Evolutionary conservation across 2,113 vertebrate genomes (phyloP).

Genomic region (Oxyruncus cristatus): DNA sequence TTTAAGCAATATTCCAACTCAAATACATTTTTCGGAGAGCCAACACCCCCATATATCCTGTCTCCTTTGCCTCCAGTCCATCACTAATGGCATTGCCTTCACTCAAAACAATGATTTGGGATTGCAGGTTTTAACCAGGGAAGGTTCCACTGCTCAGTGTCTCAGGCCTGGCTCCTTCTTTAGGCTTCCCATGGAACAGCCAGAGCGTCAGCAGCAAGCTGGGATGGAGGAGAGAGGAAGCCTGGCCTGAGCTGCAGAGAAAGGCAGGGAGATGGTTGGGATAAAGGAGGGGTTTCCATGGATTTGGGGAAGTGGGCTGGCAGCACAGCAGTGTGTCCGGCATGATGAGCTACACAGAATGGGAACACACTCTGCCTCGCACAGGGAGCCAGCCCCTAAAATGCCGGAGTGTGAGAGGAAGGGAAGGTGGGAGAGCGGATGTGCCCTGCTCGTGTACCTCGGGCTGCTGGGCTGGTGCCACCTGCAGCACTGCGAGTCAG

Average conservation of each 20-base stretch:
- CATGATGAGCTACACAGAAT: accelerated
- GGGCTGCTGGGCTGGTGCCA: not conserved
- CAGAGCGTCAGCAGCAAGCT: not conserved
- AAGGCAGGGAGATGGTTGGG: not conserved
- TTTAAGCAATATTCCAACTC: not conserved
- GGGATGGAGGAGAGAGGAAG: not conserved
- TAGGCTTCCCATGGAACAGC: not conserved
- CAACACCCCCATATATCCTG: not conserved
- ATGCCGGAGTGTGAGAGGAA: accelerated
- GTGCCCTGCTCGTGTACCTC: too few species aligned
- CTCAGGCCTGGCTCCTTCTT: not conserved
- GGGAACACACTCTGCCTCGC: not conserved
- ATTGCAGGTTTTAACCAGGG: not conserved
- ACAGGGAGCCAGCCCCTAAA: not conserved
- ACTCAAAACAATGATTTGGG: not conserved
- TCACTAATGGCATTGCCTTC: not conserved
- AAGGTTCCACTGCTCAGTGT: not conserved
- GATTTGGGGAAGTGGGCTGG: accelerated
- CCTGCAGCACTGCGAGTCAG: not conserved
- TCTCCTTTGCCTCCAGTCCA: not conserved
- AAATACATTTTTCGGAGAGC: not conserved
- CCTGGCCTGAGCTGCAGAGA: not conserved
- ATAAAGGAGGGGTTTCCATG: not conserved
- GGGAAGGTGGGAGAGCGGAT: not conserved
- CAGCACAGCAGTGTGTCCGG: not conserved